Percentiles rank a stretch among this genome's conserved stretches.
Conservation (phyloP, 2,113 vertebrate genomes). For the Bucco capensis region DNA sequence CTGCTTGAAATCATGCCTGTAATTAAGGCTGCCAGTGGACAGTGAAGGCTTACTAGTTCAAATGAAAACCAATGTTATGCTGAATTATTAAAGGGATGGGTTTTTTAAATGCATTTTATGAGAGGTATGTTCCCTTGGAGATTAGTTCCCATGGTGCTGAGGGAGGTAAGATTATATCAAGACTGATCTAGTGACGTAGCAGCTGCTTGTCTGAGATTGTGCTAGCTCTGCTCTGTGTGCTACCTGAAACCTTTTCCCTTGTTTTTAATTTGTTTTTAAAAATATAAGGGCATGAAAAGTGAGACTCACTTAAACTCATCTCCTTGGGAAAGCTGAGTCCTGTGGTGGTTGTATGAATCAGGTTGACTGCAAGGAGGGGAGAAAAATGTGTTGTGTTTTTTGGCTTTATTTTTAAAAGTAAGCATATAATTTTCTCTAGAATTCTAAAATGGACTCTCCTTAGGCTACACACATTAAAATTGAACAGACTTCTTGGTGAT, state of each 20-base stretch:
- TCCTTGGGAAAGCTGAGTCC: not conserved
- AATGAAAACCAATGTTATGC: not conserved
- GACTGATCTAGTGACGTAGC: not conserved
- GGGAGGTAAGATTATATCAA: not conserved
- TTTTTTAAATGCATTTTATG: not conserved
- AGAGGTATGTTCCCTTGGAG: slow-evolving; percentile 1
- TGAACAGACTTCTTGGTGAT: not conserved
- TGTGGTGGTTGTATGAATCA: not conserved
- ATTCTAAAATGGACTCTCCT: not conserved
- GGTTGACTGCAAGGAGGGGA: not conserved
- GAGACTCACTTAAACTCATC: not conserved
- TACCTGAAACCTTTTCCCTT: not conserved
- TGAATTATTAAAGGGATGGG: not conserved
- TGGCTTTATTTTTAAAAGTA: not conserved
- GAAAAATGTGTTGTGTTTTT: not conserved
- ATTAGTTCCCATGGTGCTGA: not conserved
- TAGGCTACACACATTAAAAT: not conserved
- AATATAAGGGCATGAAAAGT: not conserved
- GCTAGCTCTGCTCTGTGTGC: not conserved
- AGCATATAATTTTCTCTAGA: not conserved
- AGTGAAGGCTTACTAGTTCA: not conserved
- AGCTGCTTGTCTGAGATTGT: not conserved
- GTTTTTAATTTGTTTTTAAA: not conserved
- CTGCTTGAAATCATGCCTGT: not conserved
- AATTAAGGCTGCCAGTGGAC: not conserved